phyloP scores from a whole-genome alignment of 1,140 invertebrate genomes.

The Cotesia chilonis region DNA sequence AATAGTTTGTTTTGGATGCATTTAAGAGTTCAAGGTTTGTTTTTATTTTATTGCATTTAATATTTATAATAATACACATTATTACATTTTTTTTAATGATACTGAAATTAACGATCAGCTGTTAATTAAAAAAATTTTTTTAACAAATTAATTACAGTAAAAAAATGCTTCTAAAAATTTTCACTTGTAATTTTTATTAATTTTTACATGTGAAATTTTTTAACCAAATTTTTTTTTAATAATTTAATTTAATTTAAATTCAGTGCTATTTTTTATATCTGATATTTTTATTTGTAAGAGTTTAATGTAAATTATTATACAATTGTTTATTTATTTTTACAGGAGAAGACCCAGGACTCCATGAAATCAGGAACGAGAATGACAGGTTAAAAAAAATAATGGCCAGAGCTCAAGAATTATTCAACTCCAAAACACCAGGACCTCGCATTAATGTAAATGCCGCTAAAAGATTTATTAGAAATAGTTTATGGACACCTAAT shows the following conservation, averaged over 20 bases:
- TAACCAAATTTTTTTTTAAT: no score
- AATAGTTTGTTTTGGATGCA: constrained; percentile 68
- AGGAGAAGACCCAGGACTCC: constrained; percentile 56
- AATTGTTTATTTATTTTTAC: constrained; percentile 31
- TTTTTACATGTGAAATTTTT: no score
- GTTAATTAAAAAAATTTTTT: no score
- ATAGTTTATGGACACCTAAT: constrained; percentile 56
- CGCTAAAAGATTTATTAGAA: constrained; percentile 62
- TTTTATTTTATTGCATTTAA: constrained; percentile 22
- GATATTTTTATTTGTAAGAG: no score
- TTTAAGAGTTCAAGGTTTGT: constrained; percentile 58
- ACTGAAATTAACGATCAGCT: no score
- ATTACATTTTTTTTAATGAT: no score
- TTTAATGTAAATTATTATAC: not conserved
- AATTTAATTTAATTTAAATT: no score
- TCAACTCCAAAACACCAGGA: constrained; percentile 58
- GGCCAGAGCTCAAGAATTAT: constrained; percentile 60
- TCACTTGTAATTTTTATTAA: no score
- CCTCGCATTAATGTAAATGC: constrained; percentile 59
- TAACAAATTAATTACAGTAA: no score
- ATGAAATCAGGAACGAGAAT: constrained; percentile 61
- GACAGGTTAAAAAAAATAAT: constrained; percentile 61
- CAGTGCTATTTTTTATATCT: no score
- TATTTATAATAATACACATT: no score
- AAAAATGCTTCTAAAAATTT: no score